Conservation (phyloP, 2,888 invertebrate species). For the Nezara viridula region DNA sequence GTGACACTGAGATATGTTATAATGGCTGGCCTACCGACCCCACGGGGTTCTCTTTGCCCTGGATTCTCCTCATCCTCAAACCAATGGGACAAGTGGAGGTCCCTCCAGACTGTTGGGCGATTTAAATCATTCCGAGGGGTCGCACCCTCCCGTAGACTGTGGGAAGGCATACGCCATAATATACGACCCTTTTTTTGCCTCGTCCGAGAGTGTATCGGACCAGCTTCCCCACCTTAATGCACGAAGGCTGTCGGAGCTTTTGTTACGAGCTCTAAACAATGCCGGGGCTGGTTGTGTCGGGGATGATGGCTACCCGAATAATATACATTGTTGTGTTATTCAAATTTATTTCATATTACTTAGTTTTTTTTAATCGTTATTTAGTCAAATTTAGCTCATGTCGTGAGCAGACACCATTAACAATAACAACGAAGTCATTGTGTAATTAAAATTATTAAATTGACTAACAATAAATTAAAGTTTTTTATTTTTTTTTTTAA, state of each 20-base stretch:
- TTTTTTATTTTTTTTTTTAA: too few species aligned
- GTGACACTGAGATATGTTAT: too few species aligned
- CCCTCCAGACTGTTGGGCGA: constrained; percentile 9
- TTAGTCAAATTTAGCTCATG: not conserved
- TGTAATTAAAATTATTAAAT: too few species aligned
- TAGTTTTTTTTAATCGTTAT: not conserved
- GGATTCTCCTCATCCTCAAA: not conserved
- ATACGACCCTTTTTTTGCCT: constrained; percentile 7
- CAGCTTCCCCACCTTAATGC: constrained; percentile 40
- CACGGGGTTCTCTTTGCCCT: not conserved
- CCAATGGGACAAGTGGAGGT: not conserved
- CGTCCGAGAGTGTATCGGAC: constrained; percentile 20
- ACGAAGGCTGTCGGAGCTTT: not conserved
- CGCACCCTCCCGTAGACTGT: not conserved
- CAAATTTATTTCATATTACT: not conserved
- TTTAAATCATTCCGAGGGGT: constrained; percentile 5
- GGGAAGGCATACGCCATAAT: constrained; percentile 9
- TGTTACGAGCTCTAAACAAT: constrained; percentile 2
- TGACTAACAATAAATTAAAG: too few species aligned
- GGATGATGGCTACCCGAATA: not conserved
- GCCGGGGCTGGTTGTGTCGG: not conserved
- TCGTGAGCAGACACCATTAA: not conserved
- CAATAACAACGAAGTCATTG: not conserved
- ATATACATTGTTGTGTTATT: constrained; percentile 16
- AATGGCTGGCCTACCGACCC: not conserved